These are phyloP conservation scores for Anthopleura xanthogrammica DNA, from an alignment of 92 coral and sea anemone genomes.

Conservation along the genomic window DNA sequence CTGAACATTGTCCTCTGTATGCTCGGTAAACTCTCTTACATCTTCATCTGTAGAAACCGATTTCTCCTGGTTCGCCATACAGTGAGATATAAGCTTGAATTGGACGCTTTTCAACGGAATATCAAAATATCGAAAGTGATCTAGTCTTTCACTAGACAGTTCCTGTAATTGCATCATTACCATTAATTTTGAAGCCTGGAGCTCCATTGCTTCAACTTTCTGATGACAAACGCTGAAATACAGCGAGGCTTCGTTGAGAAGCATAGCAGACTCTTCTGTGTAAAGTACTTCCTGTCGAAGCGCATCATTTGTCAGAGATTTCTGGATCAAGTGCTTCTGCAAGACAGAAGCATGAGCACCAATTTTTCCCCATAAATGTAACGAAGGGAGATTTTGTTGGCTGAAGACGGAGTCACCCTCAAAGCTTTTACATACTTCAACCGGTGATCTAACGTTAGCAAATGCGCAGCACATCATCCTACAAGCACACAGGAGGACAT, in stretches of 20 bases:
- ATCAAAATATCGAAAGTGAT: slow-evolving; percentile 38
- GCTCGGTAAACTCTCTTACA: background rate
- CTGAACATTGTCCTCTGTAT: background rate
- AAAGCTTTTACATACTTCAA: slow-evolving; percentile 11
- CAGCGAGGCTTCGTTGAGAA: slow-evolving; percentile 64
- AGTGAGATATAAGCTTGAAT: slow-evolving; percentile 56
- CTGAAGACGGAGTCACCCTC: slow-evolving; percentile 51
- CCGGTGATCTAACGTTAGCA: slow-evolving; percentile 49
- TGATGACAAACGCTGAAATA: slow-evolving; percentile 63
- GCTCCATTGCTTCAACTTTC: slow-evolving; percentile 55
- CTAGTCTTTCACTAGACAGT: slow-evolving; percentile 15
- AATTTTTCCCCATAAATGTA: slow-evolving; percentile 68
- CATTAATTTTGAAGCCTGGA: slow-evolving; percentile 53
- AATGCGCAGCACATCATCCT: slow-evolving; percentile 63
- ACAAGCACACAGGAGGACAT: slow-evolving; percentile 52
- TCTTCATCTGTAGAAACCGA: background rate
- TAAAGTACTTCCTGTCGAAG: slow-evolving; percentile 15
- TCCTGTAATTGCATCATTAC: slow-evolving; percentile 30
- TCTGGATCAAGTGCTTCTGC: slow-evolving; percentile 47
- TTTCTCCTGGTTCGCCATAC: slow-evolving; percentile 41
- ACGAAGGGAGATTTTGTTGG: slow-evolving; percentile 37
- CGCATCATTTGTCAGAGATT: slow-evolving; percentile 2
- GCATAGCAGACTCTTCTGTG: slow-evolving; percentile 53
- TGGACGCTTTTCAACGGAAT: slow-evolving; percentile 52
- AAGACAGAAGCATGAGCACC: slow-evolving; percentile 62